Evolutionary conservation across 2,888 invertebrate species (phyloP).

Genomic region (Saturnia japonica): DNA sequence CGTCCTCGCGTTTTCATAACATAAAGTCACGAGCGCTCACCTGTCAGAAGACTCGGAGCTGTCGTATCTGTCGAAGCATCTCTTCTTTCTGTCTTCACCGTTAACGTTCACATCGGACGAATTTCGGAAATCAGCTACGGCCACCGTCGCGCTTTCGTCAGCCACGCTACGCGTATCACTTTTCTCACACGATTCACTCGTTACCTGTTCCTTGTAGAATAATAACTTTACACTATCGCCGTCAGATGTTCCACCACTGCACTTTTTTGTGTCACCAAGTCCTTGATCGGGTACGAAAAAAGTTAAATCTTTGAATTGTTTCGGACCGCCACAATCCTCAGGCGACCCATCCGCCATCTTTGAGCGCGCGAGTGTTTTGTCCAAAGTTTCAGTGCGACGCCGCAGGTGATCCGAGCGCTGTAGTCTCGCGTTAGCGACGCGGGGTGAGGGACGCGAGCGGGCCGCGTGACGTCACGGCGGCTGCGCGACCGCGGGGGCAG

Average conservation of each 20-base stretch:
- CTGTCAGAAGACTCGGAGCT: constrained; percentile 97
- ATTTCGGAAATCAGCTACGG: constrained; percentile 65
- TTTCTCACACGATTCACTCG: constrained; percentile 79
- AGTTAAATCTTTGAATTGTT: constrained; percentile 81
- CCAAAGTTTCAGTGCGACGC: constrained; percentile 61
- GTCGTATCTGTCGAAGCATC: constrained; percentile 95
- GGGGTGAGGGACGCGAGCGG: constrained; percentile 47
- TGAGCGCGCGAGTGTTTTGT: constrained; percentile 86
- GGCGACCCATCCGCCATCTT: constrained; percentile 92
- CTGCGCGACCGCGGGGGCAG: constrained; percentile 76
- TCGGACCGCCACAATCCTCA: constrained; percentile 83
- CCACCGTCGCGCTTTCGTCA: constrained; percentile 60
- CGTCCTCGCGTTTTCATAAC: constrained; percentile 39
- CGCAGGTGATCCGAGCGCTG: constrained; percentile 66
- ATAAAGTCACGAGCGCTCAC: constrained; percentile 77
- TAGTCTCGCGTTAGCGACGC: constrained; percentile 57
- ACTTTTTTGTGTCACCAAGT: constrained; percentile 80
- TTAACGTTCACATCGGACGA: constrained; percentile 58
- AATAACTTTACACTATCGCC: constrained; percentile 71
- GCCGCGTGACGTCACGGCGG: constrained; percentile 77
- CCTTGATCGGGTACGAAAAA: constrained; percentile 77
- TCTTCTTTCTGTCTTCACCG: constrained; percentile 88
- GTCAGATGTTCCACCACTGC: constrained; percentile 71
- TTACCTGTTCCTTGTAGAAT: constrained; percentile 75
- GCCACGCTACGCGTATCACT: constrained; percentile 79